phyloP scores from a whole-genome alignment of 2,888 invertebrate genomes.

The Nemapogon koenigi region DNA sequence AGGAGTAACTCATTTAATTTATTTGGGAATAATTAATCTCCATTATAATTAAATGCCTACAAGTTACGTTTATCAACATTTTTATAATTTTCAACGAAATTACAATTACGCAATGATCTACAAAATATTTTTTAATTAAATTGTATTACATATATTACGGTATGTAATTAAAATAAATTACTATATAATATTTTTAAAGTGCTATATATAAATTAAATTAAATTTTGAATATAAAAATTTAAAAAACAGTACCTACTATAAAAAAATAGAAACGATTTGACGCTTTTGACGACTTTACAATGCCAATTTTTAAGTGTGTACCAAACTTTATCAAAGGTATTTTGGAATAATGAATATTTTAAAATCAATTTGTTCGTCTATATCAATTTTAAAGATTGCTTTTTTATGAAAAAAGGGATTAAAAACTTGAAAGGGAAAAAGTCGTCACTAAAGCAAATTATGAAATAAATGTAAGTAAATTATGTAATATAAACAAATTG shows the following conservation, averaged over 20 bases:
- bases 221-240: background rate
- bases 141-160: background rate
- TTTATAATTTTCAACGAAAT: constrained; percentile 26
- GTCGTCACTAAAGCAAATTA: no score
- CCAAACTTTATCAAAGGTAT: no score
- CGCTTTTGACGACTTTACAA: no score
- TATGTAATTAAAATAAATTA: background rate
- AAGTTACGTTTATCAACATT: constrained; percentile 49
- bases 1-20: constrained; percentile 52
- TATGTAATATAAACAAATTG: no score
- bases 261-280: no score
- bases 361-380: no score
- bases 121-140: background rate
- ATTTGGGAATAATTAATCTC: constrained; percentile 56
- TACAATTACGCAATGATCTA: background rate
- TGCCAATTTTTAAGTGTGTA: no score
- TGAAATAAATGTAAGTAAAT: no score
- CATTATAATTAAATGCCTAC: constrained; percentile 44
- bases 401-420: no score
- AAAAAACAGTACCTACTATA: background rate
- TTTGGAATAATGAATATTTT: no score
- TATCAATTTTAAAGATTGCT: no score
- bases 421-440: no score
- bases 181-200: background rate
- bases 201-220: constrained; percentile 26